phyloP scores from a whole-genome alignment of 2,113 vertebrate genomes.

The Carassius auratus region DNA sequence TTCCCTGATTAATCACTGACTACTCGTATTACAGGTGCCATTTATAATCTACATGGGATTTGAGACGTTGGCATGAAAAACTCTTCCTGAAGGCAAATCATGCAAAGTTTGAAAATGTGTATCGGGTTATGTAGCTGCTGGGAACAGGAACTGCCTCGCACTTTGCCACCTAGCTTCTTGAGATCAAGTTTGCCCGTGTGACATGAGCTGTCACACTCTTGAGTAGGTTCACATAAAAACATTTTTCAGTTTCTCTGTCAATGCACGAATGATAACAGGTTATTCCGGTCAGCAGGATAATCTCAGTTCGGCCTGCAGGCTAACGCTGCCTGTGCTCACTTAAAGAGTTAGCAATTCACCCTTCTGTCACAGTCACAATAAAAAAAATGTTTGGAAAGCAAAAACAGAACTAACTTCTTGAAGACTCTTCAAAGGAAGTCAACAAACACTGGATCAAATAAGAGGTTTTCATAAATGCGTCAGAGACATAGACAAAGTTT shows the following conservation, averaged over 20 bases:
- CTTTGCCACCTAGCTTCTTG: constrained; percentile 18
- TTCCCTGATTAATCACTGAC: constrained; percentile 65
- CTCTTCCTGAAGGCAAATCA: constrained; percentile 6
- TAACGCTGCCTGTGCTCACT: not conserved
- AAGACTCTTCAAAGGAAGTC: constrained; percentile 2
- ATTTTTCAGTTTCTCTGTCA: constrained; percentile 39
- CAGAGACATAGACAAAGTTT: not conserved
- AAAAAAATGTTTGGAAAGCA: not conserved
- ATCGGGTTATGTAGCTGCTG: constrained; percentile 38
- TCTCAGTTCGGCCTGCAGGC: constrained; percentile 36
- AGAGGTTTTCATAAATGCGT: not conserved
- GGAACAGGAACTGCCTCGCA: constrained; percentile 54
- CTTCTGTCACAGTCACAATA: constrained; percentile 6
- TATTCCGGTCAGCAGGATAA: constrained; percentile 28
- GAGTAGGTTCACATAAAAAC: constrained; percentile 45
- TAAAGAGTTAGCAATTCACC: not conserved
- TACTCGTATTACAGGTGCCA: constrained; percentile 11
- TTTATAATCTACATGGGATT: constrained; percentile 45
- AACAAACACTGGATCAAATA: not conserved
- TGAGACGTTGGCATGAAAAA: constrained; percentile 29
- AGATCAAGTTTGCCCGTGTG: constrained; percentile 59
- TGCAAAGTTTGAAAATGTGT: constrained; percentile 21
- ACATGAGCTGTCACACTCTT: constrained; percentile 29
- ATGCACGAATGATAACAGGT: constrained; percentile 34
- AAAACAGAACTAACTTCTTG: not conserved